Base-by-base conservation (phyloP, 2,797 vertebrate species). In the Helicolenus hilgendorfi region DNA sequence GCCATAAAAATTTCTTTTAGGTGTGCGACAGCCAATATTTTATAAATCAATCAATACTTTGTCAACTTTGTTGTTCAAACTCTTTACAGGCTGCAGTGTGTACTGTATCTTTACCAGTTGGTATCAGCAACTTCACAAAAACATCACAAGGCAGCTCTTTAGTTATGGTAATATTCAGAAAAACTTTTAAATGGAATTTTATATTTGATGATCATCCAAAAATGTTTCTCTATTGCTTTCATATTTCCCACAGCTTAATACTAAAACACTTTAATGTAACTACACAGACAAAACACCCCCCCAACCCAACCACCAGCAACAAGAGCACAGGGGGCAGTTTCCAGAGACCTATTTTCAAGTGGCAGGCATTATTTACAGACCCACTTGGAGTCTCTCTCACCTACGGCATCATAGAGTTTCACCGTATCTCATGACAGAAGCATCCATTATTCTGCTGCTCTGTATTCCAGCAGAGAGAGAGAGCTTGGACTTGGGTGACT, bases 341-440 rank as follows among this genome's bases (percentile, higher is more conserved):
- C 82, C 89, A 93, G 77, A 93, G 92, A 84, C 94, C 89, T 92
- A 84, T 94, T 95, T 95, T 94, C 89, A 95, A 96, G 94, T 92
- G 79, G 88, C 90, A 93, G 95, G 92, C 90, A 93, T 95, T 94
- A 94, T 94, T 96, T 95, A 94, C 92, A 92, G 94, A 92, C 93
- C 93, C 87, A 94, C 92, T 89, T 81, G 89, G 94, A 94, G 92
- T 87, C 87, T 93, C 88, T 87, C 92, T 95, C 94, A 95, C 93
- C 93, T 93, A 88, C 88, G 92, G 91, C 94, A 95, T 95, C 94
- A 95, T 94, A 92, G 94, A 96, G 92, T 94, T 96, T 94, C 94
- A 94, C 62, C 62, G 79, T 93, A 92, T 94, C 92, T 94, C 88
- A 85, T 96, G 92, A 94, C 94, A 94, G 91, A 92, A 95, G 92